Evolutionary conservation across 2,888 invertebrate species (phyloP).

Genomic region (Lepidocyrtoides sp.): DNA sequence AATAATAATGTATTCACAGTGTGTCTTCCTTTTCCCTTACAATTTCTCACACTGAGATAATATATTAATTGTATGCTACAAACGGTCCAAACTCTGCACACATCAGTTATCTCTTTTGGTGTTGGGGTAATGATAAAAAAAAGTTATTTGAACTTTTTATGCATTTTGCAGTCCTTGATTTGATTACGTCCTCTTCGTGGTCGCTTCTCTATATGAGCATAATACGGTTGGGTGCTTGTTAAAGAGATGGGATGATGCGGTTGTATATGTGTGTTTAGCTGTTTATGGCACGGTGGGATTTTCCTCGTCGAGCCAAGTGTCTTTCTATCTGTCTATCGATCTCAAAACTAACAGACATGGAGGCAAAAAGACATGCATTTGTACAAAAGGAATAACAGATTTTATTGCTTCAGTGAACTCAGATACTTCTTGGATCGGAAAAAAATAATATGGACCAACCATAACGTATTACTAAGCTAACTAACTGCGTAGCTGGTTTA

Average conservation of each 20-base stretch:
- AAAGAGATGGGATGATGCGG: conserved; percentile 35
- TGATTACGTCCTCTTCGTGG: conserved; percentile 47
- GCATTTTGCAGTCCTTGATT: conserved; percentile 71
- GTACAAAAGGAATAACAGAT: conserved; percentile 34
- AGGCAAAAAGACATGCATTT: conserved; percentile 14
- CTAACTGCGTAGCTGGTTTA: background rate
- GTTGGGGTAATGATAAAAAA: conserved; percentile 7
- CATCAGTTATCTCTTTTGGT: background rate
- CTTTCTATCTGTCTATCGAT: conserved; percentile 24
- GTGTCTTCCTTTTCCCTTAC: background rate
- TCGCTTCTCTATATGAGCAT: background rate
- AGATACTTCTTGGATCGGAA: conserved; percentile 15
- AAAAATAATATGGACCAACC: conserved; percentile 3
- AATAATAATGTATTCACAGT: conserved; percentile 22
- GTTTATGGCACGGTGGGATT: conserved; percentile 26
- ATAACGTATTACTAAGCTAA: background rate
- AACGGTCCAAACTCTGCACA: conserved; percentile 25
- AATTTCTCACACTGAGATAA: background rate
- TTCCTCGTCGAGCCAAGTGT: conserved; percentile 54
- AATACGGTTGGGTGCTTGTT: conserved; percentile 57
- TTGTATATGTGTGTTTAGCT: conserved; percentile 27
- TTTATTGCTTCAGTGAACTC: conserved; percentile 55
- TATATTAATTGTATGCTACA: conserved; percentile 21
- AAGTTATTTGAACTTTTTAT: conserved; percentile 55
- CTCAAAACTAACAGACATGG: background rate